Evolutionary conservation across 2,113 vertebrate species (phyloP).

Genomic region (Brienomyrus longianalis): DNA sequence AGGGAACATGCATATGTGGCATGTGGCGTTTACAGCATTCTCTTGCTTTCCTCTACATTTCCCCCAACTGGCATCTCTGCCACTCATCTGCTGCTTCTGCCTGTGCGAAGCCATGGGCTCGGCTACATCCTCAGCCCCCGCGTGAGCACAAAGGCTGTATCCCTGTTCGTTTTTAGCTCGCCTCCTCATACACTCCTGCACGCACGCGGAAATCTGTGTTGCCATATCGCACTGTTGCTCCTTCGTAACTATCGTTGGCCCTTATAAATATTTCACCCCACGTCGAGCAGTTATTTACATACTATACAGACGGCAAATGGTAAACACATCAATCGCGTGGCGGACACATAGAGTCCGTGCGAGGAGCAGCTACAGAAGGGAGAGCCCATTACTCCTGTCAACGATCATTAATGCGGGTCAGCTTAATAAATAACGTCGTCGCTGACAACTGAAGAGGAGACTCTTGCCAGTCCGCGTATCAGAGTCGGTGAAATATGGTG

Average conservation of each 20-base stretch:
- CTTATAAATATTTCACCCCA: slow-evolving; percentile 24
- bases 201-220: background rate
- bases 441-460: slow-evolving; percentile 9
- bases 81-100: too few relatives aligned
- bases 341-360: background rate
- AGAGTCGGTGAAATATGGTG: slow-evolving; percentile 4
- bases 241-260: slow-evolving; percentile 26
- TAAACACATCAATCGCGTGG: slow-evolving; percentile 47
- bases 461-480: background rate
- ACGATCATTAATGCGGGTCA: slow-evolving; percentile 48
- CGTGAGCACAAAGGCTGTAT: background rate
- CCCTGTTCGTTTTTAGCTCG: background rate
- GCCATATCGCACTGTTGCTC: slow-evolving; percentile 20
- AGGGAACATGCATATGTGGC: background rate
- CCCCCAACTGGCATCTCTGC: background rate
- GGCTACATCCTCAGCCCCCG: background rate
- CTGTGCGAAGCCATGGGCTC: background rate
- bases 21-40: background rate
- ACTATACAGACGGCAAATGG: slow-evolving; percentile 39
- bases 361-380: slow-evolving; percentile 19
- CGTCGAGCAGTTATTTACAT: slow-evolving; percentile 35
- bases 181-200: background rate
- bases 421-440: slow-evolving; percentile 42
- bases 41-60: background rate
- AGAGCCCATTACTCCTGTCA: slow-evolving; percentile 50